A percentile compares a stretch with the other conserved stretches of the same genome.
These are phyloP conservation scores for Holothuria glaberrima DNA, from an alignment of 35 echinoderm and acorn worm genomes.

Conservation along the genomic window DNA sequence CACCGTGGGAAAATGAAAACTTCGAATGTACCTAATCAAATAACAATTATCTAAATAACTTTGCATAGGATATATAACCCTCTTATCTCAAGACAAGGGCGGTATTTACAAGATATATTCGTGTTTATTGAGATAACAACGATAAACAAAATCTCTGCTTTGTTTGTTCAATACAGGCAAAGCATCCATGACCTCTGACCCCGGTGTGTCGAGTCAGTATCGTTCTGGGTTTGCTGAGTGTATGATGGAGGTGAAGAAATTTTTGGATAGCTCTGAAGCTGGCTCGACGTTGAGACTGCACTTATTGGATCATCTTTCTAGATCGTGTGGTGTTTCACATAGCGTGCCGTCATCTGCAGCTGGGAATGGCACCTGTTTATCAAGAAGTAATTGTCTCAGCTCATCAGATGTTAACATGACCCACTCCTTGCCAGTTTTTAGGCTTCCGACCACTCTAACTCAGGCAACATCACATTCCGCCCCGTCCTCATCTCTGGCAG, in stretches of 20 bases:
- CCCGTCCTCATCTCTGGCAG: conserved; percentile 38
- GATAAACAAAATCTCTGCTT: neutral
- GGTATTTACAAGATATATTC: conserved; percentile 40
- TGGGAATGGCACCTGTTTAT: neutral
- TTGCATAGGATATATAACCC: conserved; percentile 6
- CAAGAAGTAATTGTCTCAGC: neutral
- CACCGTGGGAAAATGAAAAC: conserved; percentile 29
- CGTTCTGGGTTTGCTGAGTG: conserved; percentile 86
- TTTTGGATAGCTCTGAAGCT: conserved; percentile 37
- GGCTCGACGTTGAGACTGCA: neutral
- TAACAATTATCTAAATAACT: conserved; percentile 41
- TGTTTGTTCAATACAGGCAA: conserved; percentile 37
- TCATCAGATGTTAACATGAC: neutral
- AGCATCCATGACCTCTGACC: conserved; percentile 20
- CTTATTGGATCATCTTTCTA: conserved; percentile 40
- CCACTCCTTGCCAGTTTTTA: conserved; percentile 33
- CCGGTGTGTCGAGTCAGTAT: conserved; percentile 62
- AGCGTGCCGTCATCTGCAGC: neutral
- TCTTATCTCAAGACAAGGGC: conserved; percentile 24
- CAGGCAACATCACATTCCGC: conserved; percentile 49
- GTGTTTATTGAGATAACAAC: conserved; percentile 10
- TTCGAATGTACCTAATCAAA: conserved; percentile 11
- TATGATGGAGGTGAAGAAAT: conserved; percentile 73
- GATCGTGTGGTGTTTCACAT: conserved; percentile 14
- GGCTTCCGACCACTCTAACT: conserved; percentile 29